These are phyloP conservation scores for Glomeris maerens DNA, from an alignment of 1,140 invertebrate genomes.

Conservation along the genomic window DNA sequence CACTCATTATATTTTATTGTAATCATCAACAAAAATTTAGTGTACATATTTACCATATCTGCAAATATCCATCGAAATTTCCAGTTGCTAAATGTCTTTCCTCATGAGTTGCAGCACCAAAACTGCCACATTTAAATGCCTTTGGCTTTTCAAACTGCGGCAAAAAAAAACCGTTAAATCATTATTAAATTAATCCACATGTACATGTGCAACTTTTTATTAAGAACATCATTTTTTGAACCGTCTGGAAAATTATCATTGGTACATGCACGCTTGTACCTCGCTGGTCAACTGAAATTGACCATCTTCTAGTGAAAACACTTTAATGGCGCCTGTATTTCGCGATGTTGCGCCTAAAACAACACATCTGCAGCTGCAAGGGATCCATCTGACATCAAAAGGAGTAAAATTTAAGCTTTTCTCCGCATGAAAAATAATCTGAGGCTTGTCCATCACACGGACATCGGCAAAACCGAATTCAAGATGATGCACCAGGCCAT, in stretches of 20 bases:
- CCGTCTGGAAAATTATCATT: slow-evolving; percentile 1
- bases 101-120: slow-evolving; percentile 65
- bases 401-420: slow-evolving; percentile 69
- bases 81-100: slow-evolving; percentile 73
- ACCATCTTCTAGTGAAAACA: slow-evolving; percentile 64
- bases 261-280: slow-evolving; percentile 22
- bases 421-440: slow-evolving; percentile 76
- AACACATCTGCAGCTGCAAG: slow-evolving; percentile 79
- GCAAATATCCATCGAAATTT: slow-evolving; percentile 72
- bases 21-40: neutral
- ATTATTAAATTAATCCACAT: neutral
- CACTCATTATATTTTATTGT: neutral
- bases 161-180: neutral
- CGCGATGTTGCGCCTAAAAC: slow-evolving; percentile 68
- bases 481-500: too few relatives aligned
- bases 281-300: slow-evolving; percentile 55
- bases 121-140: slow-evolving; percentile 84
- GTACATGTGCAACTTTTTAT: too few relatives aligned
- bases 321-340: slow-evolving; percentile 67
- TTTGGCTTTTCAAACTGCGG: slow-evolving; percentile 52
- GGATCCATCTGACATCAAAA: slow-evolving; percentile 90
- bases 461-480: too few relatives aligned
- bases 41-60: slow-evolving; percentile 51
- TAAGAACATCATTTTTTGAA: too few relatives aligned
- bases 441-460: slow-evolving; percentile 74